Percentiles rank a stretch among this genome's conserved stretches.
Evolutionary conservation across 2,888 invertebrate genomes (phyloP).

Genomic region (Lycophotia porphyrea): DNA sequence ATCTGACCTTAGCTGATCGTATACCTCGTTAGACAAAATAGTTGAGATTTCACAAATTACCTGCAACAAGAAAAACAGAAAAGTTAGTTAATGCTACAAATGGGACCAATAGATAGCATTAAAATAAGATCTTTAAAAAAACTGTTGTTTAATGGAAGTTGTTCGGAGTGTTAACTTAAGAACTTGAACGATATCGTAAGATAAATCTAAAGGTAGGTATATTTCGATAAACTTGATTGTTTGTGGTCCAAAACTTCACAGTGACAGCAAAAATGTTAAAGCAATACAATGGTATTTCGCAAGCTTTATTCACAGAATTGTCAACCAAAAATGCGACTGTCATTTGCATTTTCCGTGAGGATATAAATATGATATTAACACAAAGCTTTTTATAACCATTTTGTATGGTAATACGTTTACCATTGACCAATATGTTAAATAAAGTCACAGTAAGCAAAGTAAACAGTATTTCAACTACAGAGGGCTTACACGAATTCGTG

Average conservation of each 20-base stretch:
- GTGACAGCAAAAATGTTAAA: conserved; percentile 6
- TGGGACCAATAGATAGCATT: background rate
- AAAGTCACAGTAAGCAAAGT: background rate
- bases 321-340: conserved; percentile 22
- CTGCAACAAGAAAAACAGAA: conserved; percentile 54
- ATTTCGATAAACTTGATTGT: background rate
- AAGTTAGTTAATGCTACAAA: background rate
- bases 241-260: background rate
- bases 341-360: conserved; percentile 48
- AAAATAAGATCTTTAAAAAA: background rate
- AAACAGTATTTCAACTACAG: background rate
- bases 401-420: conserved; percentile 48
- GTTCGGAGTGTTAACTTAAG: background rate
- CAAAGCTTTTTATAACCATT: conserved; percentile 44
- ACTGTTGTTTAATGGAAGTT: background rate
- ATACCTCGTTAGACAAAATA: conserved; percentile 16
- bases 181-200: background rate
- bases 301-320: conserved; percentile 24
- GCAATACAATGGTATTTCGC: conserved; percentile 6
- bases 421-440: conserved; percentile 53
- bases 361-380: conserved; percentile 41
- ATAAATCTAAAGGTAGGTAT: background rate
- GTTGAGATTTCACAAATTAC: conserved; percentile 43
- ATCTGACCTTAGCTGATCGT: conserved; percentile 47
- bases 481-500: background rate